A percentile compares a stretch with the other conserved stretches of the same genome.
Evolutionary conservation across 2,113 vertebrate species (phyloP).

Genomic region (Micronisus gabar): DNA sequence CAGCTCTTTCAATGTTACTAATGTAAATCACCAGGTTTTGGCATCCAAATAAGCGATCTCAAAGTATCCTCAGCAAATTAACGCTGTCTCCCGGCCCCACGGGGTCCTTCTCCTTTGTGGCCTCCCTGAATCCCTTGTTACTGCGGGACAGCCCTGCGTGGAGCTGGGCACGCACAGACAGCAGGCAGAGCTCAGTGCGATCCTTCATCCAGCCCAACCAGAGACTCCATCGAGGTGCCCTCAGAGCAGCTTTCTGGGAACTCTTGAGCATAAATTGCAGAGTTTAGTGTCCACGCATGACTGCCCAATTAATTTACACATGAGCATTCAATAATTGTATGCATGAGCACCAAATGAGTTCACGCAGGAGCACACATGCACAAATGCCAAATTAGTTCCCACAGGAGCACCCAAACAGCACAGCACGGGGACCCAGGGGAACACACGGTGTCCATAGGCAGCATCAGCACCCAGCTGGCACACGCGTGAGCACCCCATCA

Average conservation of each 20-base stretch:
- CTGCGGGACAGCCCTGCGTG: fast-evolving
- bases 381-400: background rate
- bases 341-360: background rate
- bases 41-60: background rate
- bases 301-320: background rate
- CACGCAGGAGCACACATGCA: background rate
- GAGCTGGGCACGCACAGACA: background rate
- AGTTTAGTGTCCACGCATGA: background rate
- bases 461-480: fast-evolving
- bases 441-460: background rate
- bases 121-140: too few relatives aligned
- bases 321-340: background rate
- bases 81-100: fast-evolving
- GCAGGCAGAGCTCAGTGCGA: background rate
- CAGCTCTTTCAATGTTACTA: background rate
- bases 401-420: background rate
- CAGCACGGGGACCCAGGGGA: too few relatives aligned
- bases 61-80: background rate
- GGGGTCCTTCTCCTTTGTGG: background rate
- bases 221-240: fast-evolving
- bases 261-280: background rate
- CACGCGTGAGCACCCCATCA: fast-evolving
- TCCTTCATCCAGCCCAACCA: background rate
- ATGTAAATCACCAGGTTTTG: background rate
- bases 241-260: background rate